A percentile compares a stretch with the other conserved stretches of the same genome.
These are phyloP conservation scores for Odontothrips loti DNA, from an alignment of 2,888 invertebrate genomes.

Conservation along the genomic window DNA sequence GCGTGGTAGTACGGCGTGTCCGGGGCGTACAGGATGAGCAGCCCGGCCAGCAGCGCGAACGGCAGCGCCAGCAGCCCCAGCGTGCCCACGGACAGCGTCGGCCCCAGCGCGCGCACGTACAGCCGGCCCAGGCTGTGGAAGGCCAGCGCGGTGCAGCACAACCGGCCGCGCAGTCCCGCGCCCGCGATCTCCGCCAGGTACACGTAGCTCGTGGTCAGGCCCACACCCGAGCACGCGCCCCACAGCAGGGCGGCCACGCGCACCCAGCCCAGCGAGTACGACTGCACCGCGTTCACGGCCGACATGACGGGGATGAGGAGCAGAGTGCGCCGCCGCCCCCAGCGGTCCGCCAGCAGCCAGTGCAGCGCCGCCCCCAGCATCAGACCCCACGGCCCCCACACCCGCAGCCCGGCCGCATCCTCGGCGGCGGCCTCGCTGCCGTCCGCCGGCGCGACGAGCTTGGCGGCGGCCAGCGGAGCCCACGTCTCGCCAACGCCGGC, in stretches of 20 bases:
- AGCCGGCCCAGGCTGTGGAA: constrained; percentile 19
- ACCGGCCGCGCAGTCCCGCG: constrained; percentile 1
- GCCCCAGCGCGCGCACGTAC: constrained; percentile 8
- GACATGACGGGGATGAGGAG: background rate
- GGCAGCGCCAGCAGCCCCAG: constrained; percentile 22
- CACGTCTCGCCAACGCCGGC: constrained; percentile 1
- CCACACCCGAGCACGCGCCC: constrained; percentile 11
- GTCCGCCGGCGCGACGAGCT: background rate
- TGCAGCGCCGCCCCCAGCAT: background rate
- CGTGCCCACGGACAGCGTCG: background rate
- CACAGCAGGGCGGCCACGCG: background rate
- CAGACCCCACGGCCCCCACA: background rate
- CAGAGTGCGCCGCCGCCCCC: background rate
- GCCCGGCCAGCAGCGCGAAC: background rate
- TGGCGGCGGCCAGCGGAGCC: constrained; percentile 2
- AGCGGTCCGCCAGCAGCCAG: background rate
- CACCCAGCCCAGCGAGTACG: background rate
- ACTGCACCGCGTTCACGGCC: constrained; percentile 5
- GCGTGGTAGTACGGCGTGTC: constrained; percentile 20
- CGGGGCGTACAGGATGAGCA: background rate
- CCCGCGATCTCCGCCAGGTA: constrained; percentile 21
- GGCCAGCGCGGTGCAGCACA: constrained; percentile 13
- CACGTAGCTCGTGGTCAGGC: constrained; percentile 18
- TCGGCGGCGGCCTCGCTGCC: background rate
- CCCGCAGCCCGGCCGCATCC: background rate